Conservation (phyloP, 2,113 vertebrate species). For the Corythaixoides concolor region DNA sequence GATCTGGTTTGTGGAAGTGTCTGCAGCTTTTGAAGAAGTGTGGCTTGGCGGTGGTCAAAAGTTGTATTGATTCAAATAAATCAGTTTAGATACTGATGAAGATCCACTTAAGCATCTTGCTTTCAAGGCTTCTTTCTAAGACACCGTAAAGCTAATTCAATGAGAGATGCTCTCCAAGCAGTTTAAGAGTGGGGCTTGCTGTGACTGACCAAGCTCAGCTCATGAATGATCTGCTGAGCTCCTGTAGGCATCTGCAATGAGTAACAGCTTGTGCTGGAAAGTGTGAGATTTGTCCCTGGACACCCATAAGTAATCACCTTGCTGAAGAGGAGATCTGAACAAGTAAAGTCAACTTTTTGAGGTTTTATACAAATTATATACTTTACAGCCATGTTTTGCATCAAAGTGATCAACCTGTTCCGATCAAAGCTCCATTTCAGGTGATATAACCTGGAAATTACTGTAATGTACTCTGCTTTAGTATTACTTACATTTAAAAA, state of each 20-base stretch:
- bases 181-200: neutral
- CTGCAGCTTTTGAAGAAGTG: neutral
- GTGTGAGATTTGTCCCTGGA: neutral
- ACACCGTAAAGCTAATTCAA: neutral
- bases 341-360: neutral
- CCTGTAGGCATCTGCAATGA: neutral
- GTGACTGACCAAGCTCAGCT: neutral
- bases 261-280: neutral
- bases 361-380: neutral
- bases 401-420: neutral
- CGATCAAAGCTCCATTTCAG: neutral
- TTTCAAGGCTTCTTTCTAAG: neutral
- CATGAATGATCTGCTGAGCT: neutral
- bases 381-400: neutral
- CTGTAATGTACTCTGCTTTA: neutral
- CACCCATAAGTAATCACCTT: neutral
- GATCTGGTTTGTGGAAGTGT: neutral
- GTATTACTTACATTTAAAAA: neutral
- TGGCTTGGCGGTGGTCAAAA: neutral
- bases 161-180: neutral
- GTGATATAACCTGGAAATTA: neutral
- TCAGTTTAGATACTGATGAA: slow-evolving; percentile 25
- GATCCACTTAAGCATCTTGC: neutral
- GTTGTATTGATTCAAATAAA: neutral
- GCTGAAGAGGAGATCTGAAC: neutral